These are phyloP conservation scores for Amphiduros pacificus DNA, from an alignment of 2,888 invertebrate genomes.

Conservation along the genomic window DNA sequence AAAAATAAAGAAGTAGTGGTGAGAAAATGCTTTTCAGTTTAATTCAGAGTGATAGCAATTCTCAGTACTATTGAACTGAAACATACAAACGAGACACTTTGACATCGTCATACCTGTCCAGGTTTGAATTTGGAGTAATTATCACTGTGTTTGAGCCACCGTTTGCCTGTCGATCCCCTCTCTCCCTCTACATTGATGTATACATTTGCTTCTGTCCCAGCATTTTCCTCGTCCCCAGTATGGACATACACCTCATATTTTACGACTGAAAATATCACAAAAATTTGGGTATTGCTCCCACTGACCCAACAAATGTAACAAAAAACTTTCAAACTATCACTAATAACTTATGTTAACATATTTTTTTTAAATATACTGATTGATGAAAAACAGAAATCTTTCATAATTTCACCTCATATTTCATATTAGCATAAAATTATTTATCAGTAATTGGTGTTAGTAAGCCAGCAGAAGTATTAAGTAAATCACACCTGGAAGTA, in stretches of 20 bases:
- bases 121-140: slow-evolving; percentile 1
- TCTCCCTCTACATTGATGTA: slow-evolving; percentile 25
- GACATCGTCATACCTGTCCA: slow-evolving; percentile 35
- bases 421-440: too few relatives aligned
- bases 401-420: too few relatives aligned
- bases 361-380: too few relatives aligned
- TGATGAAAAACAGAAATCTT: too few relatives aligned
- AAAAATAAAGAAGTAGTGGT: slow-evolving; percentile 18
- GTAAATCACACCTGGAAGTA: too few relatives aligned
- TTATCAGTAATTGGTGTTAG: too few relatives aligned
- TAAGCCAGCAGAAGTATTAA: too few relatives aligned
- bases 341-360: too few relatives aligned
- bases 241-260: slow-evolving; percentile 41
- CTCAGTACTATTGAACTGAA: too few relatives aligned
- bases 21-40: slow-evolving; percentile 31
- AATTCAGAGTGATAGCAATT: neutral
- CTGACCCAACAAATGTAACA: too few relatives aligned
- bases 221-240: slow-evolving; percentile 36
- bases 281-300: too few relatives aligned
- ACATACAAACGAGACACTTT: neutral
- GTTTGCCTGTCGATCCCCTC: slow-evolving; percentile 26
- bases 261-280: slow-evolving; percentile 35
- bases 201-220: slow-evolving; percentile 32
- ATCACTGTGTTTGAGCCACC: slow-evolving; percentile 17
- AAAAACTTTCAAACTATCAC: too few relatives aligned